Evolutionary conservation across 2,888 invertebrate species (phyloP).

Genomic region (Nebria brevicollis): DNA sequence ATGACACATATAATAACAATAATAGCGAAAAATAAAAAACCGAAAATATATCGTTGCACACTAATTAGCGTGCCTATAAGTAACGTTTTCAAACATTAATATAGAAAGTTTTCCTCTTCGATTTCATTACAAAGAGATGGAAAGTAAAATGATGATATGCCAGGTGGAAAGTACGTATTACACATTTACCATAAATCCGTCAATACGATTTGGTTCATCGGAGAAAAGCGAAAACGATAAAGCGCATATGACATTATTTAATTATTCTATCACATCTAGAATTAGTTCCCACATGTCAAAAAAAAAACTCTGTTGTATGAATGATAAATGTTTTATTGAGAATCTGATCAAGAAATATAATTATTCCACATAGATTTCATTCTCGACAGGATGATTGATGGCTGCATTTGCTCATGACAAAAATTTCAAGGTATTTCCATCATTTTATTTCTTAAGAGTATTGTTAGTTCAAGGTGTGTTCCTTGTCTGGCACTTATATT

Average conservation of each 20-base stretch:
- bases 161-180: constrained; percentile 16
- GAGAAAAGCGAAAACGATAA: background rate
- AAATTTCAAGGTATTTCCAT: background rate
- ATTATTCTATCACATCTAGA: no score
- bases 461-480: background rate
- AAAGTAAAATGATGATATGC: constrained; percentile 31
- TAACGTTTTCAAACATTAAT: background rate
- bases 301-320: no score
- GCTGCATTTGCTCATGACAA: background rate
- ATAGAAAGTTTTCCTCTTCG: constrained; percentile 37
- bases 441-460: background rate
- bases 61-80: background rate
- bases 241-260: background rate
- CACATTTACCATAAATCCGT: constrained; percentile 10
- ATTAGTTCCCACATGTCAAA: no score
- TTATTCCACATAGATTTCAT: no score
- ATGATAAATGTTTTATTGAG: no score
- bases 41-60: background rate
- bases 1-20: background rate
- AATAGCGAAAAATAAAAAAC: background rate
- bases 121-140: constrained; percentile 40
- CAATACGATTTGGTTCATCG: constrained; percentile 3
- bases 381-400: background rate
- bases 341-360: no score
- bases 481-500: background rate